These are phyloP conservation scores for Ceuthmochares aereus DNA, from an alignment of 2,113 vertebrate species.

Conservation along the genomic window DNA sequence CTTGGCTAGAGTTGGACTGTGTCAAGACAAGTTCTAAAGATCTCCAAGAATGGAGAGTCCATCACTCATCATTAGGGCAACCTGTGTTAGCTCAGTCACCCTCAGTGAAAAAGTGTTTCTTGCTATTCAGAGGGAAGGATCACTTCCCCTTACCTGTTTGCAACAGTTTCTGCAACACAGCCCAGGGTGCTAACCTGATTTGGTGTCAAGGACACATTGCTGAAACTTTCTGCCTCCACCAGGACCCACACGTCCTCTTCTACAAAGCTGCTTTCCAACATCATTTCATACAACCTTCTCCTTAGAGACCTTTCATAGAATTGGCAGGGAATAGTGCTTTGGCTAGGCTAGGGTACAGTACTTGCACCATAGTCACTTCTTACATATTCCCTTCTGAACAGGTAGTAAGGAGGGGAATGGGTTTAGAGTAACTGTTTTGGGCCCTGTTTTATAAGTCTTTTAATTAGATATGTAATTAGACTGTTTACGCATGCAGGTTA, in stretches of 20 bases:
- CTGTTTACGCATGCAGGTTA: background rate
- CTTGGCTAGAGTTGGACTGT: background rate
- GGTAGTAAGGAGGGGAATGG: background rate
- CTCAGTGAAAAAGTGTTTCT: background rate
- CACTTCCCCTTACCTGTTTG: background rate
- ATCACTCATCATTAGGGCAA: background rate
- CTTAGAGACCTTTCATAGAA: background rate
- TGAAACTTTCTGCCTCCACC: background rate
- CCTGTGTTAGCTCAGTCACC: background rate
- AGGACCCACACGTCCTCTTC: background rate
- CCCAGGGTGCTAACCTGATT: accelerated
- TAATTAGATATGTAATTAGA: background rate
- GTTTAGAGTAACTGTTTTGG: background rate
- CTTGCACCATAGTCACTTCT: background rate
- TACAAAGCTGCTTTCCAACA: background rate
- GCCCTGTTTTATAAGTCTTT: background rate
- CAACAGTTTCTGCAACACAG: background rate
- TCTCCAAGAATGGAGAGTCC: background rate
- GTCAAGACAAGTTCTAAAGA: background rate
- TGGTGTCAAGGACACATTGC: accelerated
- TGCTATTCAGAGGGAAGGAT: background rate
- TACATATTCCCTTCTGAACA: background rate
- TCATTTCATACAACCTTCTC: accelerated
- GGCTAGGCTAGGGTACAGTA: background rate
- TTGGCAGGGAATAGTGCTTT: background rate